Conservation (phyloP, 2,888 invertebrate species). For the Entomobrya proxima region DNA sequence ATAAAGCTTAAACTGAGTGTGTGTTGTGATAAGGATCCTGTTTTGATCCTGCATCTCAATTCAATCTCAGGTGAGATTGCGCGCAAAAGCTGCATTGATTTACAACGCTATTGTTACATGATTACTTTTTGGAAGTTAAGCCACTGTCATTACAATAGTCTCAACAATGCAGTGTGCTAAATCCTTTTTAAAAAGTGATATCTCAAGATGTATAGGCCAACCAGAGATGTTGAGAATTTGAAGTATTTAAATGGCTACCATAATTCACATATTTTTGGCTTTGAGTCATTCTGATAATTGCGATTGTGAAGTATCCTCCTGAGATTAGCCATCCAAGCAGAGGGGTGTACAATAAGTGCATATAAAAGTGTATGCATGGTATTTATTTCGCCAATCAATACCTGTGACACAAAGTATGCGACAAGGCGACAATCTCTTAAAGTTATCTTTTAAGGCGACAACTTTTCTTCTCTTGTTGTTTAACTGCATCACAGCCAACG, state of each 20-base stretch:
- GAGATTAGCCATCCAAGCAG: too few species aligned
- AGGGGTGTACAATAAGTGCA: too few species aligned
- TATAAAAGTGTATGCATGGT: too few species aligned
- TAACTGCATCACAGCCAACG: not conserved
- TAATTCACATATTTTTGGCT: slow-evolving; percentile 39
- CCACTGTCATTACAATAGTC: not conserved
- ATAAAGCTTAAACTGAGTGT: not conserved
- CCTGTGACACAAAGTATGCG: slow-evolving; percentile 37
- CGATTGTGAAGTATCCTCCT: too few species aligned
- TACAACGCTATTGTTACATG: slow-evolving; percentile 23
- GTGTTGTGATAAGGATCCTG: slow-evolving; percentile 31
- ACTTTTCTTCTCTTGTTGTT: not conserved
- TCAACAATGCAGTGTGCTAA: not conserved
- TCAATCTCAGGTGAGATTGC: not conserved
- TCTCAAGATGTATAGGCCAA: not conserved
- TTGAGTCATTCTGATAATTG: not conserved
- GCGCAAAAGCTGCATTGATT: slow-evolving; percentile 23
- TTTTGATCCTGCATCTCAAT: slow-evolving; percentile 52
- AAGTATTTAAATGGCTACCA: slow-evolving; percentile 43
- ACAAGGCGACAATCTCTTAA: slow-evolving; percentile 43
- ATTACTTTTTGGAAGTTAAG: slow-evolving; percentile 9
- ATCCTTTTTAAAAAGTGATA: not conserved
- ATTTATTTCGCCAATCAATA: slow-evolving; percentile 30
- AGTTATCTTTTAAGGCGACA: slow-evolving; percentile 30
- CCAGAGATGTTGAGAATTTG: not conserved